Conservation (phyloP, 2,113 vertebrate genomes). For the Zosterops hypoxanthus region DNA sequence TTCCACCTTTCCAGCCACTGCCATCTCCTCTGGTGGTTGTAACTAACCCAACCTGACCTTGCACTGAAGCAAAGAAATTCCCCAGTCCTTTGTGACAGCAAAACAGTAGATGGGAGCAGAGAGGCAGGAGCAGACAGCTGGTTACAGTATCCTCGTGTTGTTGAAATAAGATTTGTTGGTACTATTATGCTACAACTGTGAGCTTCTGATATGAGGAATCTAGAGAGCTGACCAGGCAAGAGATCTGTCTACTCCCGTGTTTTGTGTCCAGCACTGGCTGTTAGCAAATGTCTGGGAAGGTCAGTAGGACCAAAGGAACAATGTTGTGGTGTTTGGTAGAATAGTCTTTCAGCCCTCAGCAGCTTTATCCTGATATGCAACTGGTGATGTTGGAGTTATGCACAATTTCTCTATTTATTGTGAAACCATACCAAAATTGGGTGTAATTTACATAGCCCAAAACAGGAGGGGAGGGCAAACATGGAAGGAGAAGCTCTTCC, state of each 20-base stretch:
- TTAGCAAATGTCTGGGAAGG: neutral
- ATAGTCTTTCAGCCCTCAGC: neutral
- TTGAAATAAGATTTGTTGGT: neutral
- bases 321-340: neutral
- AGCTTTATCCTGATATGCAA: neutral
- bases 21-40: neutral
- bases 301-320: accelerated
- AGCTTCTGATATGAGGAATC: neutral
- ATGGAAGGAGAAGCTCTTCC: neutral
- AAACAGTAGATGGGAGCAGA: neutral
- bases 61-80: neutral
- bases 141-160: neutral
- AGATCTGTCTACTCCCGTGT: accelerated
- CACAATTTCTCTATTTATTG: neutral
- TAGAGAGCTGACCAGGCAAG: neutral
- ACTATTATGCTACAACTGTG: neutral
- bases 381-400: neutral
- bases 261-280: neutral
- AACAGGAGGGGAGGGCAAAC: neutral
- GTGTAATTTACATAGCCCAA: neutral
- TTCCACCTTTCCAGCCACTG: neutral
- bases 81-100: neutral
- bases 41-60: neutral
- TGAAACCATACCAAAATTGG: neutral
- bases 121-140: neutral